These are phyloP conservation scores for Nezara viridula DNA, from an alignment of 2,888 invertebrate species.

Conservation along the genomic window DNA sequence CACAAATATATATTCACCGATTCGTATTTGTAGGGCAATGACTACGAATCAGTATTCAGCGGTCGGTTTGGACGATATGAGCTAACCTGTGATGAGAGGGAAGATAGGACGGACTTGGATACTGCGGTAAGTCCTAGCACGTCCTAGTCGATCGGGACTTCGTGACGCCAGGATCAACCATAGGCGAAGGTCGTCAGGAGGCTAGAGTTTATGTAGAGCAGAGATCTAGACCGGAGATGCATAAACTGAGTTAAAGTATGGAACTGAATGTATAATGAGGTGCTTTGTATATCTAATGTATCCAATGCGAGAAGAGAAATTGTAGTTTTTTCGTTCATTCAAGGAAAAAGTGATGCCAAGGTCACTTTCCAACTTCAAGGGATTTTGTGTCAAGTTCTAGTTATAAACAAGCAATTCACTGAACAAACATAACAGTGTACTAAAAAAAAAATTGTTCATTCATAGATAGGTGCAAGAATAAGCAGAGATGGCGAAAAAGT, in stretches of 20 bases:
- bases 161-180: not conserved
- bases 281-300: not conserved
- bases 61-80: too few relatives aligned
- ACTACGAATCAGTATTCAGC: not conserved
- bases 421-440: too few relatives aligned
- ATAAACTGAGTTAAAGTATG: not conserved
- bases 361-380: not conserved
- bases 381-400: not conserved
- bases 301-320: not conserved
- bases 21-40: not conserved
- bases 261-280: not conserved
- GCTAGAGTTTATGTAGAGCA: not conserved
- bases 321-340: not conserved
- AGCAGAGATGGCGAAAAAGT: too few relatives aligned
- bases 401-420: not conserved
- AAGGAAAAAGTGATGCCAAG: not conserved
- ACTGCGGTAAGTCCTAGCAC: not conserved
- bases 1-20: not conserved
- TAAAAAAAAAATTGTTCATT: too few relatives aligned
- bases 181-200: not conserved
- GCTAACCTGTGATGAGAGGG: not conserved
- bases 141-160: not conserved
- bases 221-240: not conserved
- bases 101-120: not conserved
- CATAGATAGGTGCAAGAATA: too few relatives aligned